These are phyloP conservation scores for Rhinella marina DNA, from an alignment of 2,797 vertebrate species.

Conservation along the genomic window DNA sequence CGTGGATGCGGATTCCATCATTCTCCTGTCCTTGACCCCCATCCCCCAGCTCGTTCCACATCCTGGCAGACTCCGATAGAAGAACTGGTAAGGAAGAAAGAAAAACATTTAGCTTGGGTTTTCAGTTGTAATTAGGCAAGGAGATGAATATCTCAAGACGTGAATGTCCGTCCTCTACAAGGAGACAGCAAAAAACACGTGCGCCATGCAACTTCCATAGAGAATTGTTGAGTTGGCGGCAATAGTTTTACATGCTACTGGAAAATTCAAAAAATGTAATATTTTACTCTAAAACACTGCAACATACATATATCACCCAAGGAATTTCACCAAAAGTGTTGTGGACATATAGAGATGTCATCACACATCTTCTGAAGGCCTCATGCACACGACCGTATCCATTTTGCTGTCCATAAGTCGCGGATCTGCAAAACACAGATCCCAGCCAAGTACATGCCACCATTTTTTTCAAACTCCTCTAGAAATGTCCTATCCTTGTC, in stretches of 20 bases:
- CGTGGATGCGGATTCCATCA: neutral
- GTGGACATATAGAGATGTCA: too few relatives aligned
- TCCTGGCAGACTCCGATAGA: slow-evolving; percentile 8
- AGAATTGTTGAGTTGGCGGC: neutral
- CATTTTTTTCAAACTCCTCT: too few relatives aligned
- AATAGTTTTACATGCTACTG: neutral
- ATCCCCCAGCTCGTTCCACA: slow-evolving; percentile 10
- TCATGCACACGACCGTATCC: too few relatives aligned
- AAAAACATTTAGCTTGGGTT: slow-evolving; percentile 41
- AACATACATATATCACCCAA: too few relatives aligned
- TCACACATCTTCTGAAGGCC: too few relatives aligned
- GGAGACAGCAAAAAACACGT: neutral
- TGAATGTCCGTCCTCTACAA: slow-evolving; percentile 3
- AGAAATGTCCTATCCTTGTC: too few relatives aligned
- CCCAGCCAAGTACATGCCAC: too few relatives aligned
- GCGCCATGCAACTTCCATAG: neutral
- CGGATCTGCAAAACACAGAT: too few relatives aligned
- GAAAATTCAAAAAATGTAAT: neutral
- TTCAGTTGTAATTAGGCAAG: slow-evolving; percentile 52
- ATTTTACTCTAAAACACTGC: neutral
- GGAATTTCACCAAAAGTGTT: too few relatives aligned
- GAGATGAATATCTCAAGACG: slow-evolving; percentile 30
- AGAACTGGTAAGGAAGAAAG: slow-evolving; percentile 37
- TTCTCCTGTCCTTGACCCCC: slow-evolving; percentile 41
- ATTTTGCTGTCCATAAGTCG: too few relatives aligned